Evolutionary conservation across 2,113 vertebrate species (phyloP).

Genomic region (Chinchilla lanigera): DNA sequence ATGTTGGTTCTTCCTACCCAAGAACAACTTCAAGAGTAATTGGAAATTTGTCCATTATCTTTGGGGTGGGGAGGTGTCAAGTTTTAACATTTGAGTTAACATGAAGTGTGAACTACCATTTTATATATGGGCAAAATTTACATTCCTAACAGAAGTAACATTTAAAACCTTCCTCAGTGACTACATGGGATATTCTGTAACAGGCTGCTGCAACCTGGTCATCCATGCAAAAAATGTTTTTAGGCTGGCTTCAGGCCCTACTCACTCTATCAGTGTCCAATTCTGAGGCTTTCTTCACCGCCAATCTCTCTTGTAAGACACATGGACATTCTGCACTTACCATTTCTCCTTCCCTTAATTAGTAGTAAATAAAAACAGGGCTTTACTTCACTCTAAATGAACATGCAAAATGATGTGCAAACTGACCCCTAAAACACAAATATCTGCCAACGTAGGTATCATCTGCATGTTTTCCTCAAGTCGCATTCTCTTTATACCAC

Average conservation of each 20-base stretch:
- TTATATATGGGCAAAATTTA: neutral
- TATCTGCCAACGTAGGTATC: too few species aligned
- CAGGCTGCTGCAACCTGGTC: neutral
- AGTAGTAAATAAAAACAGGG: neutral
- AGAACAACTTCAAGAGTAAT: neutral
- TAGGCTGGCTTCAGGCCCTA: neutral
- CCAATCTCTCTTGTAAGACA: neutral
- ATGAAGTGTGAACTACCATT: neutral
- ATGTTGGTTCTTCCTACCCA: too few species aligned
- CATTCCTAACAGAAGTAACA: neutral
- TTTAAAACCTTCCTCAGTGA: neutral
- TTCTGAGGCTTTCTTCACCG: neutral
- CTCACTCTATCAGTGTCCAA: neutral
- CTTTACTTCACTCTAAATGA: neutral
- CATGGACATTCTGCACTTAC: neutral
- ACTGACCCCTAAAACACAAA: neutral
- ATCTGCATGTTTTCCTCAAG: neutral
- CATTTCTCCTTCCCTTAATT: neutral
- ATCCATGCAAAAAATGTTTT: neutral
- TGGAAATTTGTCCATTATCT: neutral
- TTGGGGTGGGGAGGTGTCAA: neutral
- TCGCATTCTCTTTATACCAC: neutral
- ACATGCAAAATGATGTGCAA: neutral
- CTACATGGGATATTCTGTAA: neutral
- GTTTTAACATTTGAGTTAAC: constrained; percentile 7